Evolutionary conservation across 64 coral and sea anemone genomes (phyloP).

Genomic region (Trachythela sp.): DNA sequence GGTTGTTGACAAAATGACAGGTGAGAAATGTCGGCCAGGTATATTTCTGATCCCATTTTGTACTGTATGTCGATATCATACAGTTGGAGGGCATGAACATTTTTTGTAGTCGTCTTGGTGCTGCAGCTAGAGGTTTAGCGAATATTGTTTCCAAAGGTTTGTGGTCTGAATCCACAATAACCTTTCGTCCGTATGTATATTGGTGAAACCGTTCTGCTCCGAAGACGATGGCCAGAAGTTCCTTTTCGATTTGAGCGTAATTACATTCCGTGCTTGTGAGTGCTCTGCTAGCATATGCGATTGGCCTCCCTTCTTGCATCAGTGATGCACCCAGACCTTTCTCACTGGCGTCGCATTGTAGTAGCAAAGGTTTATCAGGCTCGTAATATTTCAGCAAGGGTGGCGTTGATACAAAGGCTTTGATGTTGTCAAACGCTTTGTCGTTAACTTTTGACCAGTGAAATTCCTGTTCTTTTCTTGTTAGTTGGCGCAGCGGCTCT

Average conservation of each 20-base stretch:
- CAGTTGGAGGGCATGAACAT: background rate
- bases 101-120: background rate
- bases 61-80: background rate
- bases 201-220: background rate
- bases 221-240: background rate
- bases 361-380: background rate
- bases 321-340: background rate
- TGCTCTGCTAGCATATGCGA: background rate
- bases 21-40: background rate
- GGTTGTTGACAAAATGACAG: background rate
- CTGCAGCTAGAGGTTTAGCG: background rate
- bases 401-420: background rate
- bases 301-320: background rate
- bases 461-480: background rate
- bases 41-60: constrained; percentile 9
- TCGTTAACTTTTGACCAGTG: background rate
- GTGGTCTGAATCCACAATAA: background rate
- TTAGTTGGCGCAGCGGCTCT: background rate
- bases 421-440: background rate
- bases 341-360: background rate
- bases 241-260: background rate
- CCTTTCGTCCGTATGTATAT: background rate
- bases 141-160: background rate
- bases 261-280: background rate
- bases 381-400: background rate